phyloP scores from a whole-genome alignment of 2,113 vertebrate genomes.

The Chaetodon auriga region DNA sequence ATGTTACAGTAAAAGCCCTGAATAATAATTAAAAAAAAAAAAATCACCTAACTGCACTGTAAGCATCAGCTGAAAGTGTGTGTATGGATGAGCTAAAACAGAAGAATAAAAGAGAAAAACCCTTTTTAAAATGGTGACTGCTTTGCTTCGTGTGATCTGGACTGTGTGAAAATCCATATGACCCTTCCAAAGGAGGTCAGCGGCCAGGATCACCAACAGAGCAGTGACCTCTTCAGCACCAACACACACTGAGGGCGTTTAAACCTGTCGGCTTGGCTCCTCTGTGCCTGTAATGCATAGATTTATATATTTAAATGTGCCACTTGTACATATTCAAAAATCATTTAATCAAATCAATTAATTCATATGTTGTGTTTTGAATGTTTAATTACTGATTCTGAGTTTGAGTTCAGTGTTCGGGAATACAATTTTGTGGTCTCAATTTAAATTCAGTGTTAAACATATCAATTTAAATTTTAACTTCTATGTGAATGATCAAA shows the following conservation, averaged over 20 bases:
- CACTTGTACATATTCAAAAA: neutral
- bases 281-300: neutral
- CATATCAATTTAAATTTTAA: neutral
- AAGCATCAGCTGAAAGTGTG: neutral
- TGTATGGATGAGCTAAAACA: neutral
- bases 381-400: neutral
- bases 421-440: neutral
- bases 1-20: neutral
- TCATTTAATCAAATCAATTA: neutral
- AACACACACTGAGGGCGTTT: neutral
- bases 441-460: neutral
- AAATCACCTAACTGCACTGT: neutral
- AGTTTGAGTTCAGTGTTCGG: neutral
- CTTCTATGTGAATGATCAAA: neutral
- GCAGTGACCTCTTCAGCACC: neutral
- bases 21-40: neutral
- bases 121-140: neutral
- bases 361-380: neutral
- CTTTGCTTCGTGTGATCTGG: neutral
- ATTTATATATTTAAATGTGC: neutral
- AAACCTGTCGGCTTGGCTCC: neutral
- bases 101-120: neutral
- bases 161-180: neutral
- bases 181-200: constrained; percentile 9
- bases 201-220: neutral